These are phyloP conservation scores for Myripristis jacobus DNA, from an alignment of 2,797 vertebrate genomes.

Conservation along the genomic window DNA sequence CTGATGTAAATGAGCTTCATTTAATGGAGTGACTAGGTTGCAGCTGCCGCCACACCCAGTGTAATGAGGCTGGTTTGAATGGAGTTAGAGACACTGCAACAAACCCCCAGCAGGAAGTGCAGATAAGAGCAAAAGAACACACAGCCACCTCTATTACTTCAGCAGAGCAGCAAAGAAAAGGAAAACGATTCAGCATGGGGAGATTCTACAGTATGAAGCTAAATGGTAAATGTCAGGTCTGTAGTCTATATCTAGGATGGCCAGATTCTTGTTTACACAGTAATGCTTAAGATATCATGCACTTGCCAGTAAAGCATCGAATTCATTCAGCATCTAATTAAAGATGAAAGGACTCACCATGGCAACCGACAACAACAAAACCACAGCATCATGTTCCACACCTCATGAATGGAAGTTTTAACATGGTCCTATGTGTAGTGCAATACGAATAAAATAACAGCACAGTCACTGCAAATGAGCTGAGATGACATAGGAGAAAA, in stretches of 20 bases:
- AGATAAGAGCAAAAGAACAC: conserved; percentile 69
- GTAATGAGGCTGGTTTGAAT: conserved; percentile 59
- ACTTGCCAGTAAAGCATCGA: not conserved
- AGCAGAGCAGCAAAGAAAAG: conserved; percentile 17
- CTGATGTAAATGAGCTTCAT: not conserved
- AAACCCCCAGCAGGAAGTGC: conserved; percentile 64
- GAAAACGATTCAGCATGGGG: conserved; percentile 18
- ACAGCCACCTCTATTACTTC: conserved; percentile 19
- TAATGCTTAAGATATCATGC: not conserved
- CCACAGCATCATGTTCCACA: no score
- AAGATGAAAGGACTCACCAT: no score
- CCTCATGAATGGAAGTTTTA: no score
- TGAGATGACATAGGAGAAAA: no score
- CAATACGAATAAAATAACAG: no score
- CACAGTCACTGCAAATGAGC: no score
- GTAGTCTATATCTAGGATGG: not conserved
- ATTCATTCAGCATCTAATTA: no score
- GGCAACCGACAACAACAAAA: no score
- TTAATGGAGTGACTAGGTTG: not conserved
- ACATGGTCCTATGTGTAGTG: no score
- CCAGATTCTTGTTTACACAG: not conserved
- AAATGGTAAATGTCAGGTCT: not conserved
- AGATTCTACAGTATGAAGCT: not conserved
- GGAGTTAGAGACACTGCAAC: conserved; percentile 17
- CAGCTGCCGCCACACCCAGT: conserved; percentile 58